Evolutionary conservation across 2,888 invertebrate species (phyloP).

Genomic region (Eueremaeus valkanovi): DNA sequence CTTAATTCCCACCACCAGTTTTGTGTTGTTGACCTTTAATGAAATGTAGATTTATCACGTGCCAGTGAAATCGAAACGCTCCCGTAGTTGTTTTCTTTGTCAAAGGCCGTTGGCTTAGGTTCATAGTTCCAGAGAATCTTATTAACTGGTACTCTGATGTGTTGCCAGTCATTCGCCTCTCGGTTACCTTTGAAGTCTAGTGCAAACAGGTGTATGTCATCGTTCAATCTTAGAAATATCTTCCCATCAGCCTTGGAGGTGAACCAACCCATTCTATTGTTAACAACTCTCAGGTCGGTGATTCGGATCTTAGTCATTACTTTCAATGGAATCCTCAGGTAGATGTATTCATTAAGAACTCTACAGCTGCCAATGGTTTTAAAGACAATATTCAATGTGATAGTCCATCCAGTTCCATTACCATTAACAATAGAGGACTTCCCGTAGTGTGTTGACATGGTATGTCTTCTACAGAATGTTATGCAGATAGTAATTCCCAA

Average conservation of each 20-base stretch:
- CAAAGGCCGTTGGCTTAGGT: background rate
- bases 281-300: background rate
- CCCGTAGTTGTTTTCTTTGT: background rate
- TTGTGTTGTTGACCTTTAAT: too few species aligned
- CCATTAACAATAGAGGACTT: background rate
- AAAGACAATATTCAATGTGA: background rate
- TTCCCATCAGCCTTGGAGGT: background rate
- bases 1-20: too few species aligned
- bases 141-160: background rate
- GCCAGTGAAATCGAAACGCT: background rate
- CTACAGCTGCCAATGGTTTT: background rate
- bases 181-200: background rate
- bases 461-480: background rate
- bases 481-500: background rate
- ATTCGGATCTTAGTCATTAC: background rate
- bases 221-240: background rate
- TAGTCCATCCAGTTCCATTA: background rate
- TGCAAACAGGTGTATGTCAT: background rate
- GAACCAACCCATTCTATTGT: background rate
- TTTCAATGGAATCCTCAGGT: background rate
- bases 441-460: background rate
- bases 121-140: background rate
- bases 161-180: background rate
- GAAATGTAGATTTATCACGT: background rate
- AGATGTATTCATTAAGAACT: background rate